Base-by-base conservation (phyloP, 2,888 invertebrate species). In the Spilarctia lutea region DNA sequence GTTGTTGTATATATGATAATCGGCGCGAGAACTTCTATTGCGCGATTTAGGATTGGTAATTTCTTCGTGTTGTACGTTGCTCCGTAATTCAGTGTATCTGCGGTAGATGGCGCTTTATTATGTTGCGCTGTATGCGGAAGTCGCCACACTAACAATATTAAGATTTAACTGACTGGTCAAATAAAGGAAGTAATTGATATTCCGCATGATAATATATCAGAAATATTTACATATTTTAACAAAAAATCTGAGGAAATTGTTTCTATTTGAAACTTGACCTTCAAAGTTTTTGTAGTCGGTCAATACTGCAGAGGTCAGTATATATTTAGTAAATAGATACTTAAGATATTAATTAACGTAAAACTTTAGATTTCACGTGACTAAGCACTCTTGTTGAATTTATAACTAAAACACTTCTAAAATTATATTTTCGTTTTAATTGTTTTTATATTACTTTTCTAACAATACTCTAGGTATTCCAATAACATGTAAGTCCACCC, bases 401-500 rank as follows among this genome's bases (percentile, higher is more conserved):
- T 4, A 45, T 11, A 56, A 56, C 52, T 24, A 8, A 24, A 52
- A 8, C 3, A 11, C 20, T 18, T 16, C 4, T 16, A 6, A 48
- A 48, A 48, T 48, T 56, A 24, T 24, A n/a, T 56, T 56, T 56
- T 56, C 10, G 10, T n/a, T 56, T n/a, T 2, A 24, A 56, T 52
- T 24, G 48, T 48, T 48, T 20, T 48, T 24, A 11, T 10, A 24
- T 6, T 18, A 6, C 63, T 63, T 63, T 63, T 27, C 30, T 30
- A 30, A 63, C 30, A 63, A 18, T 63, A 30, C 4, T 7, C 7
- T 30, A n/a, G n/a, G n/a, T n/a, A 18, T 30, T 30, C 65, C 63
- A 66, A 65, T n/a, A 75, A 83, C 33, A 65, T n/a, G 68, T 30
- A 11, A 39, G 2, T 71, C 30, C 16, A 79, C 83, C 80, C 30